These are phyloP conservation scores for Oncorhynchus mykiss DNA, from an alignment of 2,113 vertebrate species.

Conservation along the genomic window DNA sequence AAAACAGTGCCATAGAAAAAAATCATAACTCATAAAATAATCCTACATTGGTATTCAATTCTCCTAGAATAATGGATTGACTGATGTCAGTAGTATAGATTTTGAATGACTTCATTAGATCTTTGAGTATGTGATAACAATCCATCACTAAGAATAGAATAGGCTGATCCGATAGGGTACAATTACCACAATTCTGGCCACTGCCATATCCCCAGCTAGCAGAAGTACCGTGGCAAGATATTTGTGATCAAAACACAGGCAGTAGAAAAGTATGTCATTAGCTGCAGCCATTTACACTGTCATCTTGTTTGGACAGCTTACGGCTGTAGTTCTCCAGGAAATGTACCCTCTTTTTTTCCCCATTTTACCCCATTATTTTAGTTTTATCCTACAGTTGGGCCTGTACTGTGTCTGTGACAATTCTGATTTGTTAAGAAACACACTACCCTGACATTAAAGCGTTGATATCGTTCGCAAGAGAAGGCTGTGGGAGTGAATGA, in stretches of 20 bases:
- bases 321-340: conserved; percentile 48
- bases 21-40: too few species aligned
- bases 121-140: conserved; percentile 36
- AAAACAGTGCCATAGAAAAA: too few species aligned
- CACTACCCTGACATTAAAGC: not conserved
- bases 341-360: conserved; percentile 12
- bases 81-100: too few species aligned
- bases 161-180: conserved; percentile 33
- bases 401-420: too few species aligned
- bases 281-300: conserved; percentile 58
- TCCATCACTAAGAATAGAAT: conserved; percentile 9
- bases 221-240: conserved; percentile 35
- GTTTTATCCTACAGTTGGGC: not conserved
- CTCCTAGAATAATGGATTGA: too few species aligned
- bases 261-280: conserved; percentile 67
- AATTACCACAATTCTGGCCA: conserved; percentile 59
- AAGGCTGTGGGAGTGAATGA: conserved; percentile 5
- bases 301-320: conserved; percentile 66
- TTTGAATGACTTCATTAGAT: not conserved
- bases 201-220: conserved; percentile 38
- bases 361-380: not conserved
- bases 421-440: conserved; percentile 23
- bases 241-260: conserved; percentile 68
- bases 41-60: too few species aligned
- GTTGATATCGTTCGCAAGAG: not conserved